Evolutionary conservation across 2,113 vertebrate species (phyloP), one percentile per base, ranked within the genome.

Genomic region (Hemicordylus capensis): DNA sequence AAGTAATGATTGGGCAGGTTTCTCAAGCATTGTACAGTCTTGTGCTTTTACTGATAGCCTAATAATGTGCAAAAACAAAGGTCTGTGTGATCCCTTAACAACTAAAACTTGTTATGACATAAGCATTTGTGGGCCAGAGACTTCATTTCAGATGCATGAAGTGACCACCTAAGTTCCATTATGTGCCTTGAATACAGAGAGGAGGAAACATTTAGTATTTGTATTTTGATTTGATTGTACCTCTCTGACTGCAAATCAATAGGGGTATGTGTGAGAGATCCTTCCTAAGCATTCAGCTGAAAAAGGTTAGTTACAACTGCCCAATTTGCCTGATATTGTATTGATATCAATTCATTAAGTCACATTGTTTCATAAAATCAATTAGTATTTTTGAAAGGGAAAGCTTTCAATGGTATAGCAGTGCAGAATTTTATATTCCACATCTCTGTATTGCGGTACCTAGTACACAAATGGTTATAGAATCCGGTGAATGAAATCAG

Each of bases 1-100:
- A 85, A 83, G 90, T 92, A 92, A 83, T 86, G 51, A 92, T 86
- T 87, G 44, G 26, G 6, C 46, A 26, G 34, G 7, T 44, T 77
- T 77, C 34, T 54, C 84, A 90, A 93, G 80, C 39, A 61, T 1
- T 15, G 10, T 76, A 76, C 24, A 51, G 12, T 5, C 7, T 7
- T 69, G 22, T 19, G 6, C 24, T n/a, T 76, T 39, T 31, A 42
- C 9, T 44, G 48, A 76, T 8, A 86, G 89, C 83, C 39, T 2
- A 83, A 28, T 34, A 64, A 66, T 67, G 24, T 31, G 12, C 9
- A 26, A 63, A 37, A 64, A 46, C 37, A 74, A 51, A 73, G 48
- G 31, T 15, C n/a, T 76, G 11, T 51, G 37, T 44, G 44, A 42
- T 6, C 4, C 34, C 56, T 39, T 58, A 39, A 59, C 10, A 2